Base-by-base conservation (phyloP, 92 coral and sea anemone genomes). In the Heteractis magnifica region DNA sequence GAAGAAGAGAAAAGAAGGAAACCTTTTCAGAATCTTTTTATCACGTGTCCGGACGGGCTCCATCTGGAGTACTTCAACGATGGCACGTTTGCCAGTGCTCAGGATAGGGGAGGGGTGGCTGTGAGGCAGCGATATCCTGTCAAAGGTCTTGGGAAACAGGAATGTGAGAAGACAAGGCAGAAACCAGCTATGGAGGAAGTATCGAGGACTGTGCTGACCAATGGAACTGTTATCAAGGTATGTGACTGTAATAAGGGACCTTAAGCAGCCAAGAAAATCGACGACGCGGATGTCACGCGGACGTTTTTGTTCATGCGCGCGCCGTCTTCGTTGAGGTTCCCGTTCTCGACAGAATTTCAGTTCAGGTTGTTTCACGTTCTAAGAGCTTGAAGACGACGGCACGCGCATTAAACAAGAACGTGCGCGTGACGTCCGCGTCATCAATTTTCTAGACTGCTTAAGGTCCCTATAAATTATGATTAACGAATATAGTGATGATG, bases 171-270 rank as follows among this genome's bases (percentile, higher is more conserved):
- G 20, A 78, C 77, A 3, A 86, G 91, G 58, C 88, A 86, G 65
- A 94, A 86, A 72, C 93, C 94, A 8, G 98, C 98, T 34, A 80
- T 90, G 86, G 91, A 89, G 65, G 98, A 95, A 83, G 84, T 78
- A 7, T 95, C 93, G 52, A 87, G 98, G 49, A 94, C 98, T 18
- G 75, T 95, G 19, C 92, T 87, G 53, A 95, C 98, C 10, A 91
- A 94, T 56, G 98, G 98, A 20, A 95, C 98, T 19, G 96, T 95
- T 13, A 92, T 95, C 9, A 95, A 94, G 92, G 98, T 93, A 55
- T 50, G 82, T 49, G 49, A 49, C 21, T n/a, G 21, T 75, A 4
- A 49, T 26, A 26, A 26, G 26, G 26, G 26, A 26, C 26, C 26
- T 26, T 26, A 26, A 26, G 26, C 26, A 26, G 26, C 26, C 26